Base-by-base conservation (phyloP, 2,797 vertebrate genomes). In the Eidolon dupreanum region DNA sequence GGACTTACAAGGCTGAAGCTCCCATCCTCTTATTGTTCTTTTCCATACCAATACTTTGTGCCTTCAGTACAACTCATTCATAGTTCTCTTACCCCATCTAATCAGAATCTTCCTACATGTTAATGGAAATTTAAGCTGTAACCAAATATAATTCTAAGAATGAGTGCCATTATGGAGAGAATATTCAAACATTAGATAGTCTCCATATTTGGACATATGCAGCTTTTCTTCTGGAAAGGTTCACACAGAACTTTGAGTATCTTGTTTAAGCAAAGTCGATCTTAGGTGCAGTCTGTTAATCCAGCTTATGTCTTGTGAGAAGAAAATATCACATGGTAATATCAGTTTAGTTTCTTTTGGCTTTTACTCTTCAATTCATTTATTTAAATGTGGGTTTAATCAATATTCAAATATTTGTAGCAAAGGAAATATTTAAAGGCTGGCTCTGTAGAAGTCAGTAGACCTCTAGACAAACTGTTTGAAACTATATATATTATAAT, bases 371-470 rank as follows among this genome's bases (percentile, higher is more conserved):
- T 83, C 19, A 33, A 3, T 68, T 96, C 28, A 46, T 82, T 63
- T 87, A 9, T 66, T 95, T 90, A 88, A 82, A 24, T 63, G 16
- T 90, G 66, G 46, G 15, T 53, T 88, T 94, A 94, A 81, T 82
- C 28, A 77, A 0, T 87, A 33, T 66, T 57, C 33, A 46, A n/a
- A 41, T 68, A 66, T 79, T 78, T 75, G 43, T 53, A 86, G 28
- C 43, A 83, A 59, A 79, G 20, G 11, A 68, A 84, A 38, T 92
- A 36, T 82, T 84, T 79, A 81, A 68, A 74, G n/a, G 12, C 22
- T 77, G 33, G 71, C 33, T 71, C 9, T 19, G 0, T 82, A 46
- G n/a, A 89, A 59, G 12, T 71, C 6, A 8, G 22, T 46, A 59
- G 59, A 31, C 43, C 57, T 96, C 41, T 49, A 88, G 59, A 41